Evolutionary conservation across 2,113 vertebrate genomes (phyloP).

Genomic region (Corydoras maculifer): DNA sequence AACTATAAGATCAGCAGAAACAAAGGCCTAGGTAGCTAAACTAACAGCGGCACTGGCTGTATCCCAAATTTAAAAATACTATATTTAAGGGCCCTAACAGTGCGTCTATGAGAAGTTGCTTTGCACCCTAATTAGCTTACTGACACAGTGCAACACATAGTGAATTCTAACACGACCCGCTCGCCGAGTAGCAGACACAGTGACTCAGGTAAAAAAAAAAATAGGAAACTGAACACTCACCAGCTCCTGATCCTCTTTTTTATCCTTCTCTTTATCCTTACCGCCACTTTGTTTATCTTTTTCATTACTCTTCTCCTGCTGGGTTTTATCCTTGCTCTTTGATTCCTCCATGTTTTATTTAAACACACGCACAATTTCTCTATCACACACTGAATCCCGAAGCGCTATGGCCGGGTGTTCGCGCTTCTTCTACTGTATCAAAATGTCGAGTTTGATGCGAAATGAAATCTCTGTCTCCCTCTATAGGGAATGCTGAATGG

Average conservation of each 20-base stretch:
- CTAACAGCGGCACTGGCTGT: not conserved
- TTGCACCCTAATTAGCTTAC: not conserved
- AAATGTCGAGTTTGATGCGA: not conserved
- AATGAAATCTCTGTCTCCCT: not conserved
- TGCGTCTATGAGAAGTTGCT: not conserved
- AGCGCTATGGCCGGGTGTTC: not conserved
- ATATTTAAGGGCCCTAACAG: not conserved
- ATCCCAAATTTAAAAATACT: not conserved
- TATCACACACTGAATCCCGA: not conserved
- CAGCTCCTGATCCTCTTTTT: constrained; percentile 73
- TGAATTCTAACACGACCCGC: constrained; percentile 31
- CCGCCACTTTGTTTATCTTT: constrained; percentile 59
- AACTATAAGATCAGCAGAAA: not conserved
- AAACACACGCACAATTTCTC: not conserved
- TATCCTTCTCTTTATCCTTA: constrained; percentile 70
- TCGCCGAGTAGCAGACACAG: constrained; percentile 48
- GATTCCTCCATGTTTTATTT: constrained; percentile 63
- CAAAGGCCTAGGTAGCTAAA: not conserved
- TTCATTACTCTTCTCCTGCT: constrained; percentile 59
- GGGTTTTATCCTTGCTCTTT: constrained; percentile 69
- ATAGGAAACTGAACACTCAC: constrained; percentile 38
- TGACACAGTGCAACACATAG: not conserved
- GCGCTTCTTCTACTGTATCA: constrained; percentile 1
- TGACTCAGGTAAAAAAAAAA: constrained; percentile 73
- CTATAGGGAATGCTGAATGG: not conserved